Conservation (phyloP, 2,888 invertebrate species). For the Octonoba sinensis region DNA sequence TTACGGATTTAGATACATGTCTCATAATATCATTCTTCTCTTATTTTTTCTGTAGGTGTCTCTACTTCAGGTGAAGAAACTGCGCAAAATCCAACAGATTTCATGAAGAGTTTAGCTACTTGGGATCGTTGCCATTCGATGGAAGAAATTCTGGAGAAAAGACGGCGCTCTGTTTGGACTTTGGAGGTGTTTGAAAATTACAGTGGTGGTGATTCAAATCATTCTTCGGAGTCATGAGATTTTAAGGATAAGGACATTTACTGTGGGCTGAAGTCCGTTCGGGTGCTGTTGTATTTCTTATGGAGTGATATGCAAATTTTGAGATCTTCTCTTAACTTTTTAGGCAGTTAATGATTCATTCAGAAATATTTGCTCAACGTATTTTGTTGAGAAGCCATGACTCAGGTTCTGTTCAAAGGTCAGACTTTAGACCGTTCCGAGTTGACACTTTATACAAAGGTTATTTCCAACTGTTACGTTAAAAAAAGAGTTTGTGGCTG, state of each 20-base stretch:
- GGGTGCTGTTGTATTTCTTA: slow-evolving; percentile 15
- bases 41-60: slow-evolving; percentile 12
- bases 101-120: slow-evolving; percentile 52
- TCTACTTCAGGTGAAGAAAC: slow-evolving; percentile 11
- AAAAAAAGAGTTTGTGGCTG: too few species aligned
- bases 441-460: too few species aligned
- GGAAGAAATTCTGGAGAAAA: slow-evolving; percentile 53
- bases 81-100: slow-evolving; percentile 43
- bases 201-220: slow-evolving; percentile 1
- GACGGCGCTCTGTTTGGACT: slow-evolving; percentile 38
- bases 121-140: slow-evolving; percentile 47
- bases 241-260: slow-evolving; percentile 21
- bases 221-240: slow-evolving; percentile 9
- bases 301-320: neutral
- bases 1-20: too few species aligned
- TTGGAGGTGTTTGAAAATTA: slow-evolving; percentile 42
- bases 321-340: neutral
- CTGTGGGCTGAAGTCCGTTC: slow-evolving; percentile 28
- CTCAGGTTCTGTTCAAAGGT: too few species aligned
- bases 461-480: too few species aligned
- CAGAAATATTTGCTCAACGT: too few species aligned
- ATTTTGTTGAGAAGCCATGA: too few species aligned
- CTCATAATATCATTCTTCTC: too few species aligned
- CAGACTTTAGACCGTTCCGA: too few species aligned
- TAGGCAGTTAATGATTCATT: too few species aligned